Base-by-base conservation (phyloP, 2,797 vertebrate species). In the Lepus oiostolus region DNA sequence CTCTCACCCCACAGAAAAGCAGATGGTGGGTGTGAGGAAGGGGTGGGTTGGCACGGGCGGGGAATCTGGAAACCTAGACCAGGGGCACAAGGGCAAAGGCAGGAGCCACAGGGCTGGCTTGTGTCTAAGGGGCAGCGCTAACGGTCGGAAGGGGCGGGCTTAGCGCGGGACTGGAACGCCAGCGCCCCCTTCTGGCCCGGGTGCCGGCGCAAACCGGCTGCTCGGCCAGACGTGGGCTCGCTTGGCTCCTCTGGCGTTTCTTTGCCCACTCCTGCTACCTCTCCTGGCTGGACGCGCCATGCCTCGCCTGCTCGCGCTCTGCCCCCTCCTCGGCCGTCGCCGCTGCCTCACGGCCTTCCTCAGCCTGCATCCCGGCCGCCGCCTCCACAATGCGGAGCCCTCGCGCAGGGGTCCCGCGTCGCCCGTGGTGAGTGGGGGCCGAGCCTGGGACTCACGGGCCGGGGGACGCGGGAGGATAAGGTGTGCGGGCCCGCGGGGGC, bases 381-480 rank as follows among this genome's bases (percentile, higher is more conserved):
- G 62, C n/a, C 19, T 76, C 13, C 22, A 5, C n/a, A 87, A 54
- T 22, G 75, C 65, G 17, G 65, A 38, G 16, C 6, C 6, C 7
- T 35, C 4, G 21, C 67, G 16, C 8, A 72, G 1, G 14, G 19
- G 3, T 8, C 0, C 2, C 1, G 0, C 10, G 5, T 77, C 75
- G 0, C 89, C 96, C 71, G 65, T 89, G 88, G 98, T 98, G 95
- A 90, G 97, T 83, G n/a, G 16, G 65, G 89, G 92, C 91, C 81
- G 50, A 32, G 19, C 1, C 14, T 26, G 0, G 63, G n/a, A 5
- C 1, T 16, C 54, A 24, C 0, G 10, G 1, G 85, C 2, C 13
- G 0, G 9, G 63, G 30, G 79, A 7, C 54, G 75, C 28, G 10
- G 7, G 21, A 7, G 67, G 71, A 58, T 5, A 0, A 28, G 47